These are phyloP conservation scores for Lutjanus campechanus DNA, from an alignment of 2,797 vertebrate genomes.

Conservation along the genomic window DNA sequence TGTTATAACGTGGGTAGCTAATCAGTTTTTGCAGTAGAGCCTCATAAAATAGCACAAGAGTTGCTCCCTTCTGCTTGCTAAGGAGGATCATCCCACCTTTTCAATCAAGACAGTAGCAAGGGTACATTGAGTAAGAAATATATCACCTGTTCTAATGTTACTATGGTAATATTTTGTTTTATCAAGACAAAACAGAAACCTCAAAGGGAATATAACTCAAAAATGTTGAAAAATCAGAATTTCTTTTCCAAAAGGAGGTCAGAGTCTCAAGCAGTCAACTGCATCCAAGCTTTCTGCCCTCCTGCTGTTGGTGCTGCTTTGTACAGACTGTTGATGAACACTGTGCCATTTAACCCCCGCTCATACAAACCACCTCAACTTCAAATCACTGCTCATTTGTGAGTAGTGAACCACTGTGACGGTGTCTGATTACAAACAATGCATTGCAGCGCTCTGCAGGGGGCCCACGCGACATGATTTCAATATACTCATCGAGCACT, in stretches of 20 bases:
- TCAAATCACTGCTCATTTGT: conserved; percentile 48
- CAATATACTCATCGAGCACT: conserved; percentile 44
- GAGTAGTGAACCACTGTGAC: conserved; percentile 25
- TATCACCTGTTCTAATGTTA: neutral
- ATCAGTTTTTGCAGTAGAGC: too few species aligned
- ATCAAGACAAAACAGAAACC: neutral
- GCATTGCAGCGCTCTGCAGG: conserved; percentile 62
- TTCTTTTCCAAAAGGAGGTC: conserved; percentile 47
- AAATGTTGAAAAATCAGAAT: neutral
- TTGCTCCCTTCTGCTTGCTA: too few species aligned
- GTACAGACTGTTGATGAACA: conserved; percentile 42
- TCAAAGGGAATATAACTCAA: neutral
- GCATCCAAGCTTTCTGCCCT: neutral
- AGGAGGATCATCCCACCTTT: too few species aligned
- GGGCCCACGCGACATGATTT: conserved; percentile 73
- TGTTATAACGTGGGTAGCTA: too few species aligned
- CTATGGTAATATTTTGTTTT: neutral
- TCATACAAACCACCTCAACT: conserved; percentile 35
- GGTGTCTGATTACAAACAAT: conserved; percentile 69
- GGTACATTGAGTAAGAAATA: too few species aligned
- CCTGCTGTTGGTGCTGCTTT: conserved; percentile 31
- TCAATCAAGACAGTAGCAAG: too few species aligned
- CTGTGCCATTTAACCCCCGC: conserved; percentile 21
- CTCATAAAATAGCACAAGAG: too few species aligned
- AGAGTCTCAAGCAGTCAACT: conserved; percentile 5